phyloP scores from a whole-genome alignment of 2,113 vertebrate genomes.

The Campylomormyrus tamandua region DNA sequence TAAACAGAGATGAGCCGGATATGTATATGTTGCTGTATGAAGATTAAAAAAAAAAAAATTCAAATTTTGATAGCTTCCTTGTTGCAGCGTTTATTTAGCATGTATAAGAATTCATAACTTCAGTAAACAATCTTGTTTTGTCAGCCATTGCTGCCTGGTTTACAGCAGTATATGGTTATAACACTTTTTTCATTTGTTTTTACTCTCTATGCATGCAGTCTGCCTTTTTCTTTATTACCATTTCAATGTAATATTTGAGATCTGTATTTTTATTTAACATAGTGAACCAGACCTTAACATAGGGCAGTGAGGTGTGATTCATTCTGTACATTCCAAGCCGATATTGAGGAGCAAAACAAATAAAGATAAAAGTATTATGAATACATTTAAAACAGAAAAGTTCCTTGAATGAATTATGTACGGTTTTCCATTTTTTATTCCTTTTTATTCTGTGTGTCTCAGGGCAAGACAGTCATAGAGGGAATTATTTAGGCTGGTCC shows the following conservation, averaged over 20 bases:
- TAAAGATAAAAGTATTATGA: neutral
- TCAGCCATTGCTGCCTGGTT: neutral
- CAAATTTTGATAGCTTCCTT: neutral
- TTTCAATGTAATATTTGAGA: neutral
- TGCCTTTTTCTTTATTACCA: neutral
- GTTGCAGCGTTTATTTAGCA: neutral
- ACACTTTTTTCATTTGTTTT: neutral
- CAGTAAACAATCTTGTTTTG: neutral
- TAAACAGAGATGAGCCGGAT: neutral
- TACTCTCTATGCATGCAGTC: neutral
- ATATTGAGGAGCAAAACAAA: neutral
- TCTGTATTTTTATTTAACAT: neutral
- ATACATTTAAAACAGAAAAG: neutral
- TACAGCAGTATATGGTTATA: neutral
- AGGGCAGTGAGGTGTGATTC: neutral
- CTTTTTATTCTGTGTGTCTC: neutral
- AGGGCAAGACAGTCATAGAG: neutral
- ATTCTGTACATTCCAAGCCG: neutral
- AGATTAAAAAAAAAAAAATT: neutral
- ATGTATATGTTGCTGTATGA: neutral
- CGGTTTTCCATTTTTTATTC: neutral
- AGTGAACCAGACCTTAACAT: neutral
- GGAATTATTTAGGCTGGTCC: neutral
- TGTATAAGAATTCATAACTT: neutral
- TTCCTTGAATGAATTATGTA: neutral